Conservation (phyloP, 64 coral and sea anemone species). For the Montipora cactus region DNA sequence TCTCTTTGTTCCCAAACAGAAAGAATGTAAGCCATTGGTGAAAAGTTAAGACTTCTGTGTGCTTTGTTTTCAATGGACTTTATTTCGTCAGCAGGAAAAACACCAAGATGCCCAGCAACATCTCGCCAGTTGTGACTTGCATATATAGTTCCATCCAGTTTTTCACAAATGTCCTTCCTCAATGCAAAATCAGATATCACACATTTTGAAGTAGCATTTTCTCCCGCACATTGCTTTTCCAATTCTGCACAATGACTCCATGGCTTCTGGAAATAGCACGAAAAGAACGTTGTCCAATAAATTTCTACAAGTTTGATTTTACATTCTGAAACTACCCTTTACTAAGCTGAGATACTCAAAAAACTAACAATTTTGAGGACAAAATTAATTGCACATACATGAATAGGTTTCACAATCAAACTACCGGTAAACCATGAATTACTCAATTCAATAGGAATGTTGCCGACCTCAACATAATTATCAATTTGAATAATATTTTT, state of each 20-base stretch:
- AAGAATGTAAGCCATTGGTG: constrained; percentile 66
- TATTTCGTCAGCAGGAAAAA: constrained; percentile 53
- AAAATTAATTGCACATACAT: no score
- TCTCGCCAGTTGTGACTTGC: constrained; percentile 58
- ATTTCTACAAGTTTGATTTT: background rate
- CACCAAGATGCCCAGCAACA: constrained; percentile 35
- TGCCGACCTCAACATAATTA: no score
- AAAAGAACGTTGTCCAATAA: background rate
- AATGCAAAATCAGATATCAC: constrained; percentile 14
- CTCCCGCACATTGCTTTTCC: background rate
- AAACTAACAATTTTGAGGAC: no score
- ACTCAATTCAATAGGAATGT: no score
- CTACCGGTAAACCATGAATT: no score
- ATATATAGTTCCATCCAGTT: constrained; percentile 24
- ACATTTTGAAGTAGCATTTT: background rate
- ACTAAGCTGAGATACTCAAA: no score
- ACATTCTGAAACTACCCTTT: no score
- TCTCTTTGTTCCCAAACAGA: constrained; percentile 54
- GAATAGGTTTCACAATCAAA: no score
- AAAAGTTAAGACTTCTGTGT: constrained; percentile 32
- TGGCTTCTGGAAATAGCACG: background rate
- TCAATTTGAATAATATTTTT: background rate
- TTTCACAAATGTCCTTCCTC: constrained; percentile 25
- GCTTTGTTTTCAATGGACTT: constrained; percentile 28
- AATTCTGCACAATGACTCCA: background rate